phyloP scores from a whole-genome alignment of 2,113 vertebrate genomes.

The Microtus ochrogaster region DNA sequence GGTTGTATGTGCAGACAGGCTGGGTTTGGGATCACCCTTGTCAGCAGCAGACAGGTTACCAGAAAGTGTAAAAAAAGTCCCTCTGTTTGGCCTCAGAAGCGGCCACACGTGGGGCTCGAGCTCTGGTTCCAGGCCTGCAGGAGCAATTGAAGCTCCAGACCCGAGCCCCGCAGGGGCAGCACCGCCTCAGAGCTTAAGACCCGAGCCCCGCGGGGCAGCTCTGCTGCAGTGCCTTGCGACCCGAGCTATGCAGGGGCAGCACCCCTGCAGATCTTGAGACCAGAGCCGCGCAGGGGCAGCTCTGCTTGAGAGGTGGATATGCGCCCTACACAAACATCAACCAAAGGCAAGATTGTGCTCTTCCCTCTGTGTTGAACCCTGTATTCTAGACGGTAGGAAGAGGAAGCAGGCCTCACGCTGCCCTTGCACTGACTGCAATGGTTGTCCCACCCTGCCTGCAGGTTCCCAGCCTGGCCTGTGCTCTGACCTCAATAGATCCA shows the following conservation, averaged over 20 bases:
- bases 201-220: too few relatives aligned
- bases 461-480: too few relatives aligned
- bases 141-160: too few relatives aligned
- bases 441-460: not conserved
- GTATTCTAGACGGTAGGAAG: not conserved
- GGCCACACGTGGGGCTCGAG: accelerated
- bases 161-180: too few relatives aligned
- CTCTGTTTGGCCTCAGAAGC: not conserved
- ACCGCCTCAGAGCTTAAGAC: too few relatives aligned
- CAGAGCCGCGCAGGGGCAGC: accelerated
- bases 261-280: too few relatives aligned
- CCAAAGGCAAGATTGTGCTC: not conserved
- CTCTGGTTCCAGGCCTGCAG: accelerated
- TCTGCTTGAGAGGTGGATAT: accelerated
- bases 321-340: not conserved
- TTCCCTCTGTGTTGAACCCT: accelerated
- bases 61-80: accelerated
- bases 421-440: not conserved
- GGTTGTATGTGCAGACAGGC: not conserved
- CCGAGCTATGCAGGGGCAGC: too few relatives aligned
- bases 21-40: not conserved
- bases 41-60: not conserved
- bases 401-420: not conserved
- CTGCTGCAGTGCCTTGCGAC: too few relatives aligned
- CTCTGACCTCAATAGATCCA: not conserved